Base-by-base conservation (phyloP, 1,140 invertebrate genomes). In the Drosophila murphyi region DNA sequence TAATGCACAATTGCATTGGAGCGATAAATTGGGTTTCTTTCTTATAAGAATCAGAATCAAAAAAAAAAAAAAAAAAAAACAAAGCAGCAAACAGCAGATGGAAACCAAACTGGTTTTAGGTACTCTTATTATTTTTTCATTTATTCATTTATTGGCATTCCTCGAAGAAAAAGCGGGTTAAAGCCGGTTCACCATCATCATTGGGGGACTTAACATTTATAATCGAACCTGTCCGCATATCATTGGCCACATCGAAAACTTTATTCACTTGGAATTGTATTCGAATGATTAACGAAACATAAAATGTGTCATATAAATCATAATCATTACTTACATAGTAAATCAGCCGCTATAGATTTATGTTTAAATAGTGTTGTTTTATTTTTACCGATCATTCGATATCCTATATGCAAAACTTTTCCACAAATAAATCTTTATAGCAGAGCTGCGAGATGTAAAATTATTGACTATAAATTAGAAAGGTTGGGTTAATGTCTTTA, bases 1-100 rank as follows among this genome's bases (percentile, higher is more conserved):
- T 74, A 54, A 50, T 35, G 28, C 51, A 32, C 48, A 29, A 35
- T 80, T 45, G 78, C 83, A 88, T 69, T 71, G 52, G 68, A 72
- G 67, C 83, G 54, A 71, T 51, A 87, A 87, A 86, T 85, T 82
- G 60, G 50, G 20, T 85, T 85, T 62, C 48, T 29, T 8, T 65
- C 48, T 20, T 62, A 8, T 34, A 48, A 41, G 37, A 34, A 54
- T 34, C 35, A 55, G 5, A 34, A 34, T 0, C 34, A 5, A 34
- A 34, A 28, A 28, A 37, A 28, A 31, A 32, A n/a, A n/a, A n/a
- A n/a, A n/a, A 32, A 34, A 48, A 3, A 7, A n/a, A 20, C 20
- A 20, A 20, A 20, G 20, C 20, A 20, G 20, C 20, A 20, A 20
- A 20, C 20, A 20, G 20, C 20, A 20, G 20, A 20, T 20, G 20